phyloP scores from a whole-genome alignment of 2,797 vertebrate genomes.

The Peromyscus aztecus region DNA sequence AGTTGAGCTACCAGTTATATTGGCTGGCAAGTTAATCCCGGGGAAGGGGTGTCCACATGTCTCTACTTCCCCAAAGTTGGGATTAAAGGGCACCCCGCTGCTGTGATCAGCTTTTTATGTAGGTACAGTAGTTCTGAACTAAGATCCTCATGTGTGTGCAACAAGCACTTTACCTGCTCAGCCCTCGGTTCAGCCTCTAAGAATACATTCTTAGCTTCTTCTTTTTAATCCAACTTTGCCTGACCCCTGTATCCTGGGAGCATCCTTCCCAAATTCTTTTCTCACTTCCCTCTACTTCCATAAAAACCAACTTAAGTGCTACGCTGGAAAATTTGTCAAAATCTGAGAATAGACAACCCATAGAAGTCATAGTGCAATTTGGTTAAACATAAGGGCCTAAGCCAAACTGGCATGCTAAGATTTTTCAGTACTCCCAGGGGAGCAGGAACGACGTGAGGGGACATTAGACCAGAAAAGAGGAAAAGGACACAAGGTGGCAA shows the following conservation, averaged over 20 bases:
- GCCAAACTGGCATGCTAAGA: background rate
- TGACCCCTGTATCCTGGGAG: background rate
- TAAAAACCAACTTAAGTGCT: background rate
- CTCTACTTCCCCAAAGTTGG: background rate
- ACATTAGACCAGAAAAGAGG: background rate
- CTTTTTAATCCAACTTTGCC: background rate
- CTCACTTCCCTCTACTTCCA: background rate
- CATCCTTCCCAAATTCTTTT: background rate
- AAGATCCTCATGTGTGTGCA: background rate
- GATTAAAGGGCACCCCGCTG: background rate
- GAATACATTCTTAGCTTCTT: background rate
- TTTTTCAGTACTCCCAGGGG: background rate
- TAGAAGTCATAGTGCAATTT: background rate
- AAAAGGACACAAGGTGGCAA: background rate
- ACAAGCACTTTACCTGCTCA: background rate
- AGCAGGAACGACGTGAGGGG: background rate
- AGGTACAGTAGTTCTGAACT: background rate
- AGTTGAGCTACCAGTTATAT: background rate
- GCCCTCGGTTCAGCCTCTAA: background rate
- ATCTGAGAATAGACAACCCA: background rate
- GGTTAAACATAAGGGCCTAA: background rate
- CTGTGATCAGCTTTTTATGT: background rate
- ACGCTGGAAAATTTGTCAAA: background rate
- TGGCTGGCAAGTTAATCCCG: background rate
- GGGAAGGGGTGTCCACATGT: fast-evolving